These are phyloP conservation scores for Arenaria interpres DNA, from an alignment of 2,113 vertebrate genomes.

Conservation along the genomic window DNA sequence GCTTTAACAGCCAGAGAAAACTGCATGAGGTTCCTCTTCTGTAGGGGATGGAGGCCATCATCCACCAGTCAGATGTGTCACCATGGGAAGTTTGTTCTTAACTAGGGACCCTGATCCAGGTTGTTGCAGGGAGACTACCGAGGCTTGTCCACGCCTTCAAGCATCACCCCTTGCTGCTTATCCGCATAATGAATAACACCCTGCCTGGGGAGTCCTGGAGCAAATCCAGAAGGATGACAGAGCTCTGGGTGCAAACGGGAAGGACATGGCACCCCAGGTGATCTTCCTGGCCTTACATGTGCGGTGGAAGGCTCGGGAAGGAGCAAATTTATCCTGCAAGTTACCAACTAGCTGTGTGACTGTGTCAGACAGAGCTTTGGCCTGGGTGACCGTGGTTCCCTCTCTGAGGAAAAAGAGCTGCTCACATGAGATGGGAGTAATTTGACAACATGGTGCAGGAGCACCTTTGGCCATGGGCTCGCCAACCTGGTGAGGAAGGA, in stretches of 20 bases:
- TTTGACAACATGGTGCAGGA: not conserved
- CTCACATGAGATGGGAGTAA: too few relatives aligned
- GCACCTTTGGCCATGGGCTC: not conserved
- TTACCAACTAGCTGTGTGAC: not conserved
- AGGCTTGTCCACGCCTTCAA: not conserved
- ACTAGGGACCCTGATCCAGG: not conserved
- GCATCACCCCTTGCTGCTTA: not conserved
- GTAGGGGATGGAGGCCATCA: not conserved
- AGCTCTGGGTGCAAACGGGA: not conserved
- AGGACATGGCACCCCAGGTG: not conserved
- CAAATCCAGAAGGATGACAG: not conserved
- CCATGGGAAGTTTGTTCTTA: not conserved
- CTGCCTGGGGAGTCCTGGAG: not conserved
- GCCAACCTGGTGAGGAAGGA: not conserved
- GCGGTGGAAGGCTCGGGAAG: not conserved
- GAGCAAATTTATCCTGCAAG: not conserved
- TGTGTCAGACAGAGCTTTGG: not conserved
- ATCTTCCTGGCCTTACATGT: not conserved
- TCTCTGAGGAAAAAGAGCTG: not conserved
- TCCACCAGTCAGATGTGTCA: not conserved
- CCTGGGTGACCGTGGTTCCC: not conserved
- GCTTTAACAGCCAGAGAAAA: not conserved
- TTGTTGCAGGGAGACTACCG: not conserved
- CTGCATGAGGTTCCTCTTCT: not conserved
- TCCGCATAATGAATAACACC: not conserved